A percentile compares a stretch with the other conserved stretches of the same genome.
Evolutionary conservation across 1,140 invertebrate genomes (phyloP).

Genomic region (Adelges cooleyi): DNA sequence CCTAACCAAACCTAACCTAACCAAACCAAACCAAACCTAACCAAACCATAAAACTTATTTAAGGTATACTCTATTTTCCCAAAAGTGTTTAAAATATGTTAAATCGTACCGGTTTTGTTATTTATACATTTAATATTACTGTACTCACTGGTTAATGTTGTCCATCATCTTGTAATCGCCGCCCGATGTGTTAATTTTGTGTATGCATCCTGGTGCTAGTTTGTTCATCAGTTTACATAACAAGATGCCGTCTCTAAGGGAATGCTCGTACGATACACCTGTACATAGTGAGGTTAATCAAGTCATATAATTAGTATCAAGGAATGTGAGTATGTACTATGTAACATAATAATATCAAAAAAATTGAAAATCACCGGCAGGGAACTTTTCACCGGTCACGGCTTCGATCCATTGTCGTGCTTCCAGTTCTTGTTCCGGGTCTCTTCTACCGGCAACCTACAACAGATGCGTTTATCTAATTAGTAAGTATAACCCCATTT

Average conservation of each 20-base stretch:
- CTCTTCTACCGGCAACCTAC: constrained; percentile 79
- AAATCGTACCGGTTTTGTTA: no score
- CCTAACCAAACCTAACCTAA: no score
- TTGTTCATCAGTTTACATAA: constrained; percentile 78
- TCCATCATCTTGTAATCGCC: constrained; percentile 92
- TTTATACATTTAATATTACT: background rate
- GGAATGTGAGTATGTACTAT: no score
- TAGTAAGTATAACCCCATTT: no score
- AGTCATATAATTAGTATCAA: no score
- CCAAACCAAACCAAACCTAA: no score
- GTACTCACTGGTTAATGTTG: constrained; percentile 72
- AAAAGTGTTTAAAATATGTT: no score
- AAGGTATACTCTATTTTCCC: no score
- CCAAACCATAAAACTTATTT: no score
- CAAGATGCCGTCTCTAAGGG: constrained; percentile 68
- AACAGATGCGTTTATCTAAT: no score
- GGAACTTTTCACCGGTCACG: constrained; percentile 74
- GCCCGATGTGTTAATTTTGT: constrained; percentile 75
- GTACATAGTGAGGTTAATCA: background rate
- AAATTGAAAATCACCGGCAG: constrained; percentile 43
- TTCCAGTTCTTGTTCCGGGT: constrained; percentile 75
- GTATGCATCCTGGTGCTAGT: constrained; percentile 66
- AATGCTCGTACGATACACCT: constrained; percentile 56
- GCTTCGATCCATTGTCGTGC: constrained; percentile 84
- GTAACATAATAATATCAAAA: background rate